A percentile compares a stretch with the other conserved stretches of the same genome.
Conservation (phyloP, 2,113 vertebrate species). For the Xiphophorus hellerii region DNA sequence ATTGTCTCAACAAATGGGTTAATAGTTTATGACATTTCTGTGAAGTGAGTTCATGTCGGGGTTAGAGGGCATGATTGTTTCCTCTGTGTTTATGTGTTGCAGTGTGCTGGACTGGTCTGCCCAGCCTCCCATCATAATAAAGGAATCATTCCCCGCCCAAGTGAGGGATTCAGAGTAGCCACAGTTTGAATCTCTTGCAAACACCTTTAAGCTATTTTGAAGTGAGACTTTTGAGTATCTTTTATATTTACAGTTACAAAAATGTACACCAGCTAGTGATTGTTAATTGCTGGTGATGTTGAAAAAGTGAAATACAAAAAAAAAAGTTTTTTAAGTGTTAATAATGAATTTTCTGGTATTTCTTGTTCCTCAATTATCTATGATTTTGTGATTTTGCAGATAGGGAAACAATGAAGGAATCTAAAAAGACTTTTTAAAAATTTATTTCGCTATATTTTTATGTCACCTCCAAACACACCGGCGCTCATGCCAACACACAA, state of each 20-base stretch:
- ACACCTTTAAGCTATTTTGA: too few species aligned
- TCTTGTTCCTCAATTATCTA: not conserved
- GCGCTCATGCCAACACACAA: conserved; percentile 29
- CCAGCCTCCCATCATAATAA: not conserved
- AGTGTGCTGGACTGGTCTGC: not conserved
- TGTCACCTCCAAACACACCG: not conserved
- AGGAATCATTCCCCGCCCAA: too few species aligned
- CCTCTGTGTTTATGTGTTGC: too few species aligned
- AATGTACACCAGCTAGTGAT: too few species aligned
- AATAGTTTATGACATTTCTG: too few species aligned
- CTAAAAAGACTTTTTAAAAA: not conserved
- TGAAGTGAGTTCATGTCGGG: too few species aligned
- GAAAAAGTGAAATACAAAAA: not conserved
- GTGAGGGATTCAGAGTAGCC: too few species aligned
- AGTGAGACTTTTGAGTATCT: too few species aligned
- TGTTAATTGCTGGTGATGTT: too few species aligned
- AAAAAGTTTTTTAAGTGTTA: not conserved
- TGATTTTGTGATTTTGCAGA: conserved; percentile 5
- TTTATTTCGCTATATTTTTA: conserved; percentile 13
- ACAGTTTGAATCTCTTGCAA: too few species aligned
- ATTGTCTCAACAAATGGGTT: too few species aligned
- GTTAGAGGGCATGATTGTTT: not conserved
- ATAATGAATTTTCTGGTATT: not conserved
- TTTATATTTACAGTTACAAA: too few species aligned
- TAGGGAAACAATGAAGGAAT: not conserved